Conservation (phyloP, 2,888 invertebrate species). For the Agonopterix subpropinquella region DNA sequence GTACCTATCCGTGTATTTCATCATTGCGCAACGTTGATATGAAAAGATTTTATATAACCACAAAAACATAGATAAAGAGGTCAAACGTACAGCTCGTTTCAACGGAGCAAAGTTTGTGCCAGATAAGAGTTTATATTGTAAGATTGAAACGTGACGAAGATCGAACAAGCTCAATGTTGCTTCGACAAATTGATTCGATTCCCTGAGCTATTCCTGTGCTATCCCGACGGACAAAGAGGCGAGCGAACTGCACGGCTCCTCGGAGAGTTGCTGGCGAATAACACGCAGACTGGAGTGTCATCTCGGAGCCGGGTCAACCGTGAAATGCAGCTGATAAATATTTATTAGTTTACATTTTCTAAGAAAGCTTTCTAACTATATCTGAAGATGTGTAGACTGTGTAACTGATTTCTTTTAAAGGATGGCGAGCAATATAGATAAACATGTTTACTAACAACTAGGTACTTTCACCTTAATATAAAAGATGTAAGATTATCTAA, state of each 20-base stretch:
- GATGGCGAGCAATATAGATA: too few species aligned
- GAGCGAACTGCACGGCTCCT: constrained; percentile 5
- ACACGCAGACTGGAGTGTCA: constrained; percentile 19
- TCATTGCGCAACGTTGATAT: neutral
- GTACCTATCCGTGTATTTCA: too few species aligned
- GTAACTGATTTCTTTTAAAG: too few species aligned
- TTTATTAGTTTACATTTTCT: constrained; percentile 13
- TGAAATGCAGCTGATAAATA: constrained; percentile 27
- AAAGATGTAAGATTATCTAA: too few species aligned
- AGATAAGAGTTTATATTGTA: constrained; percentile 9
- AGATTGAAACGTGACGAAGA: constrained; percentile 41
- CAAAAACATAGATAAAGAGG: constrained; percentile 23
- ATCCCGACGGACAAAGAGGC: constrained; percentile 24
- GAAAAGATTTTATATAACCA: neutral
- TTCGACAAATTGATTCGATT: constrained; percentile 64
- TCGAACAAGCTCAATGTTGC: constrained; percentile 34
- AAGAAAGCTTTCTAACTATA: constrained; percentile 1
- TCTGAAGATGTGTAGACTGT: too few species aligned
- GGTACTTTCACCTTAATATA: too few species aligned
- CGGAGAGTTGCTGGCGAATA: constrained; percentile 16
- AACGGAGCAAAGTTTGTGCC: neutral
- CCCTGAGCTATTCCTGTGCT: constrained; percentile 42
- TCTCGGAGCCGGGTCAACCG: constrained; percentile 23
- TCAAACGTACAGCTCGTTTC: constrained; percentile 23
- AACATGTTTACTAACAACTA: too few species aligned